phyloP scores from a whole-genome alignment of 2,888 invertebrate species.

The Coleophora deauratella region DNA sequence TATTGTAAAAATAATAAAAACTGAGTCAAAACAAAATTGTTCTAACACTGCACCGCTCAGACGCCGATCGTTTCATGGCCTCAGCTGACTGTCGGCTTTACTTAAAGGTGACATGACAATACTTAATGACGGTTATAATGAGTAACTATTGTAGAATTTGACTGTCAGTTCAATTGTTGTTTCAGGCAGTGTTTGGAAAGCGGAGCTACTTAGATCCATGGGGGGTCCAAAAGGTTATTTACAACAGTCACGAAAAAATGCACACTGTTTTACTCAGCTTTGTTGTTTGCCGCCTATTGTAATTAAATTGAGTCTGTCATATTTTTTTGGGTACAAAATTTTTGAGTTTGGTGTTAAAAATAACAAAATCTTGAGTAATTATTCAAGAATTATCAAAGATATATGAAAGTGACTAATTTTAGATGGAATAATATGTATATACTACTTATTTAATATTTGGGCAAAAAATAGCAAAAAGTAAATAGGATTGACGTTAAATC shows the following conservation, averaged over 20 bases:
- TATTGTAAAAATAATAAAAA: too few species aligned
- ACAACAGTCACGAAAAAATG: constrained; percentile 9
- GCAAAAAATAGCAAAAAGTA: too few species aligned
- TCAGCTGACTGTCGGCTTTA: constrained; percentile 38
- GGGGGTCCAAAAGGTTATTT: constrained; percentile 11
- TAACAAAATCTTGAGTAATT: too few species aligned
- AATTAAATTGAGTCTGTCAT: background rate
- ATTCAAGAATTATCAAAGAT: too few species aligned
- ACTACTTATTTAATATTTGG: too few species aligned
- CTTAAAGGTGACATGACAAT: constrained; percentile 60
- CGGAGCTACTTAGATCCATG: constrained; percentile 19
- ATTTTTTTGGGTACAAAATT: too few species aligned
- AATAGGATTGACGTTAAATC: too few species aligned
- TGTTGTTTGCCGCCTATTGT: constrained; percentile 8
- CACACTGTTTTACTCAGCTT: constrained; percentile 9
- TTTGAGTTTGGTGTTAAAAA: too few species aligned
- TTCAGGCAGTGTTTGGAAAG: constrained; percentile 19
- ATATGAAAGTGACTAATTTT: too few species aligned
- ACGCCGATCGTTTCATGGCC: constrained; percentile 27
- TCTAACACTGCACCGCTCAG: constrained; percentile 4
- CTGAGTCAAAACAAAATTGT: background rate
- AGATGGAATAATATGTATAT: too few species aligned
- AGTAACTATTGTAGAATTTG: constrained; percentile 52
- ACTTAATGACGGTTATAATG: constrained; percentile 57
- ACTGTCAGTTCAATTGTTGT: constrained; percentile 31